phyloP scores from a whole-genome alignment of 2,888 invertebrate species.

The Gastrophysa polygoni region DNA sequence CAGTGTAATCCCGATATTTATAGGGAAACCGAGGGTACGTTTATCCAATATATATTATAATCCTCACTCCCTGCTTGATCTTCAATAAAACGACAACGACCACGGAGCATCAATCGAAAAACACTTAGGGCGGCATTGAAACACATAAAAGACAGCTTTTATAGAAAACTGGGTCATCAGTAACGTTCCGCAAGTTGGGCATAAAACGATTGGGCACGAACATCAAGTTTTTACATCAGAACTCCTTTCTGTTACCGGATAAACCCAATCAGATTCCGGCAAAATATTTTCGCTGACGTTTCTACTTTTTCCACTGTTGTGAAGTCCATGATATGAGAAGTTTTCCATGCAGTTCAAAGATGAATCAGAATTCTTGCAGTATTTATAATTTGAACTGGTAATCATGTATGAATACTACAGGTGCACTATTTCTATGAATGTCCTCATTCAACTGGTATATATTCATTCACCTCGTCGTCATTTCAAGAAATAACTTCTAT shows the following conservation, averaged over 20 bases:
- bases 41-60: neutral
- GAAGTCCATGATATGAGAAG: neutral
- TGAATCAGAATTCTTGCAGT: too few species aligned
- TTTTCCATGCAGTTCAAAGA: neutral
- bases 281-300: neutral
- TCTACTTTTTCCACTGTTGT: neutral
- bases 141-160: conserved; percentile 25
- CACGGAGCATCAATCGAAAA: conserved; percentile 26
- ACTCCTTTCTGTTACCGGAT: neutral
- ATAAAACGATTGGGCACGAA: conserved; percentile 1
- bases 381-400: too few species aligned
- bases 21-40: too few species aligned
- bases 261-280: neutral
- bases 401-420: too few species aligned
- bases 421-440: too few species aligned
- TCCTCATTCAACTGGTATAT: too few species aligned
- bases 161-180: conserved; percentile 21
- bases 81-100: conserved; percentile 18
- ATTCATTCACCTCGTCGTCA: too few species aligned
- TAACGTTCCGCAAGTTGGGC: conserved; percentile 1
- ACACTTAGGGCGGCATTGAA: conserved; percentile 27
- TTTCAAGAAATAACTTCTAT: too few species aligned
- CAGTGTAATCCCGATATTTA: too few species aligned
- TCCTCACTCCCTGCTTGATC: conserved; percentile 14
- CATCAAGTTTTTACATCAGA: neutral